A percentile compares a stretch with the other conserved stretches of the same genome.
Conservation (phyloP, 2,888 invertebrate genomes). For the Drosophila helvetica region DNA sequence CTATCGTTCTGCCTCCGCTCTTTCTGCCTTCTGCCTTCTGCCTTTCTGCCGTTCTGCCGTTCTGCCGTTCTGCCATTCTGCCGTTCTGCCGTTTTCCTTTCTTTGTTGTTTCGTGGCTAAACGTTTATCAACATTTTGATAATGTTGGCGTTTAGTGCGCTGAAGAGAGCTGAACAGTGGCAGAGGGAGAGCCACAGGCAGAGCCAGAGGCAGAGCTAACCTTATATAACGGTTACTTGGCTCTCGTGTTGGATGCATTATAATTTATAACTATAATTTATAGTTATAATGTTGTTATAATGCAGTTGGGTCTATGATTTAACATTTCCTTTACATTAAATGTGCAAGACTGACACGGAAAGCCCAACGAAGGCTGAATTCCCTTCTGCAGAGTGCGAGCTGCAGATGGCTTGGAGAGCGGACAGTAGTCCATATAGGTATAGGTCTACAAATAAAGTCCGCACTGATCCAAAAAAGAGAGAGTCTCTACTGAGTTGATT, state of each 20-base stretch:
- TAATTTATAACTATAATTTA: conserved; percentile 58
- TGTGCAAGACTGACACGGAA: not conserved
- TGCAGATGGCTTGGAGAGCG: too few relatives aligned
- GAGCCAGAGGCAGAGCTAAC: conserved; percentile 26
- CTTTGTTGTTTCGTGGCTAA: conserved; percentile 57
- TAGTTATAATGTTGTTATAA: conserved; percentile 3
- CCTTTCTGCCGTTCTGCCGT: conserved; percentile 5
- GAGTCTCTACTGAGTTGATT: too few relatives aligned
- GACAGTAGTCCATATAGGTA: too few relatives aligned
- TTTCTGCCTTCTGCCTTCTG: conserved; percentile 3
- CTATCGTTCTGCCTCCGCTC: conserved; percentile 5
- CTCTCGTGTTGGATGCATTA: conserved; percentile 42
- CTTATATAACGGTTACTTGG: conserved; percentile 74
- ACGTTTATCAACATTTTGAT: conserved; percentile 83
- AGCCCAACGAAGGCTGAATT: not conserved
- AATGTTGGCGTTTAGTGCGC: conserved; percentile 73
- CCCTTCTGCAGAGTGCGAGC: not conserved
- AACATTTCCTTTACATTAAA: conserved; percentile 44
- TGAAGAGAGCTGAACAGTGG: conserved; percentile 26
- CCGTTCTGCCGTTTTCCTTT: conserved; percentile 20
- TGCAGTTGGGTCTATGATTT: conserved; percentile 18
- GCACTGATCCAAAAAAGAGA: too few relatives aligned
- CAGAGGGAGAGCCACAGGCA: not conserved
- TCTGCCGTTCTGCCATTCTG: conserved; percentile 1
- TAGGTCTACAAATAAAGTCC: too few relatives aligned